phyloP scores from a whole-genome alignment of 2,888 invertebrate species.

The Emmelina monodactyla region DNA sequence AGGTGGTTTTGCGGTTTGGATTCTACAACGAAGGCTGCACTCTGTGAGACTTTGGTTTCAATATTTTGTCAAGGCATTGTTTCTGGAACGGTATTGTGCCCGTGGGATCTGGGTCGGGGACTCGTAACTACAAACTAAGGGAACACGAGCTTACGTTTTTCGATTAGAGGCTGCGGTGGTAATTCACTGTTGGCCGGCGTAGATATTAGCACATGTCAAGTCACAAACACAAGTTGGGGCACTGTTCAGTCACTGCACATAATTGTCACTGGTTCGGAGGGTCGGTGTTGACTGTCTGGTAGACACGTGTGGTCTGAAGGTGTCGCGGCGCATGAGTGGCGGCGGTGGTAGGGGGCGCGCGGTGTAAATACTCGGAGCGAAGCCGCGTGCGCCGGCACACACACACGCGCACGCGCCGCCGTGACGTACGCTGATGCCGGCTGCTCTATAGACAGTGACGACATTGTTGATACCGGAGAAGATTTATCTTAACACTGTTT shows the following conservation, averaged over 20 bases:
- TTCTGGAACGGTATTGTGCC: slow-evolving; percentile 43
- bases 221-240: slow-evolving; percentile 55
- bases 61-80: slow-evolving; percentile 58
- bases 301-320: slow-evolving; percentile 55
- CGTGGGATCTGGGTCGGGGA: slow-evolving; percentile 62
- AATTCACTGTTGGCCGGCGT: slow-evolving; percentile 35
- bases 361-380: slow-evolving; percentile 58
- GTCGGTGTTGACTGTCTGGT: slow-evolving; percentile 40
- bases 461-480: no score
- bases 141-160: slow-evolving; percentile 56
- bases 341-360: slow-evolving; percentile 58
- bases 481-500: no score
- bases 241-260: slow-evolving; percentile 30
- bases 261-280: slow-evolving; percentile 28
- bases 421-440: slow-evolving; percentile 24
- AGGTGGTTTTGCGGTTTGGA: slow-evolving; percentile 48
- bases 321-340: slow-evolving; percentile 62
- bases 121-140: slow-evolving; percentile 23
- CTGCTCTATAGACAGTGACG: slow-evolving; percentile 1
- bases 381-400: slow-evolving; percentile 37
- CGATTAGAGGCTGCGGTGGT: slow-evolving; percentile 58
- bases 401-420: slow-evolving; percentile 31
- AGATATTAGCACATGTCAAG: slow-evolving; percentile 55
- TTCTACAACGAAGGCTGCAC: slow-evolving; percentile 53
- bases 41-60: slow-evolving; percentile 52